Evolutionary conservation across 2,888 invertebrate species (phyloP), one percentile per base, ranked within the genome.

Genomic region (Idaea aversata): DNA sequence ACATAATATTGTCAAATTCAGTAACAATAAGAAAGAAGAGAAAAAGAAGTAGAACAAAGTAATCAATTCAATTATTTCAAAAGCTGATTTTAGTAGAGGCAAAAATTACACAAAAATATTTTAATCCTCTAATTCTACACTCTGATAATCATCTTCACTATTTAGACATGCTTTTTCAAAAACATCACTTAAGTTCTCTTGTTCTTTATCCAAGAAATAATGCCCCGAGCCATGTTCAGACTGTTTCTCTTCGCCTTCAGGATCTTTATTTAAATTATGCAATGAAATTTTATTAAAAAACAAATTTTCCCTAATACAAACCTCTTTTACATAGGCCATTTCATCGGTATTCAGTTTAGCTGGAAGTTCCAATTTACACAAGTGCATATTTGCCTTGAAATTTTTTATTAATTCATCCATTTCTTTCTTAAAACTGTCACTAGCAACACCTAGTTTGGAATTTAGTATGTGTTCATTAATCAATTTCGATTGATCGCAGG

Each of bases 281-380:
- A 60, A 63, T 15, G 84, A 73, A 25, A 83, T 71, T 73, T 81
- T 82, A 70, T 79, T 88, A 47, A 93, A 86, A 71, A 86, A 88
- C n/a, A 94, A 80, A 67, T 93, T 93, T 68, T 90, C 85, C 71
- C 79, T 78, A 34, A 88, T 83, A 65, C 94, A 94, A 47, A 86
- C 87, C 67, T 88, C 78, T 75, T 86, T 90, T 57, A 94, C 81
- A 74, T 90, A 93, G 15, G 87, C 82, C 36, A 91, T 81, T 82
- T 94, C 94, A 57, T 81, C 80, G 2, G 79, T 67, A 73, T 88
- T 91, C 3, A 95, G 78, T 10, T 87, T 87, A 61, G 82, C 80
- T 1, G 95, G 95, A 59, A 95, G 78, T 16, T 88, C 83, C 59
- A 94, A 83, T 66, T 93, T 90, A 64, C 87, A 79, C 47, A 93